A percentile compares a stretch with the other conserved stretches of the same genome.
These are phyloP conservation scores for Nematostella vectensis DNA, from an alignment of 92 coral and sea anemone genomes.

Conservation along the genomic window DNA sequence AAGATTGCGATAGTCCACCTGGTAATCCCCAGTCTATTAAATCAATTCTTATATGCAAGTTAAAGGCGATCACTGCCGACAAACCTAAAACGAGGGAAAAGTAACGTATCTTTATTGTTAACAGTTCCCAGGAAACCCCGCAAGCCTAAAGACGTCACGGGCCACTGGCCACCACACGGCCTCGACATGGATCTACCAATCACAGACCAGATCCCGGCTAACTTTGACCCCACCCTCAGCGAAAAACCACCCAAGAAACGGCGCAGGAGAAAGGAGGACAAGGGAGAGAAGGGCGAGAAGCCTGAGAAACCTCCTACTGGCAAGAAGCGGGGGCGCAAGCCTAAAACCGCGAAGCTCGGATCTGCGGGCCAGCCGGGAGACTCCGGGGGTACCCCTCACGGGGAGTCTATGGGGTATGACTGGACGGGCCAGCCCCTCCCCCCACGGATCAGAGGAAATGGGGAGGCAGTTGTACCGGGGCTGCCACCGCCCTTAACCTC, in stretches of 20 bases:
- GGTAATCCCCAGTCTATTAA: no score
- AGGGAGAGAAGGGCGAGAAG: slow-evolving; percentile 85
- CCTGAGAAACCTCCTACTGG: slow-evolving; percentile 67
- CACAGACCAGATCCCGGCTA: slow-evolving; percentile 7
- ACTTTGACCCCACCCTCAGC: slow-evolving; percentile 23
- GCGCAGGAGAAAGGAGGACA: slow-evolving; percentile 57
- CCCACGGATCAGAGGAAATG: slow-evolving; percentile 21
- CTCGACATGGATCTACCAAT: slow-evolving; percentile 18
- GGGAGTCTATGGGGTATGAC: slow-evolving; percentile 19
- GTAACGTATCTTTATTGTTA: no score
- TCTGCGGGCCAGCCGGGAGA: slow-evolving; percentile 85
- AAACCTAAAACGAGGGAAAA: no score
- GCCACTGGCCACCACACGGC: slow-evolving; percentile 21
- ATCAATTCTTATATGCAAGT: no score
- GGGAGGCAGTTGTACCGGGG: neutral
- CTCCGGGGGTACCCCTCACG: slow-evolving; percentile 47
- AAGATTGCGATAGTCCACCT: slow-evolving; percentile 34
- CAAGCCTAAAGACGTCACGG: slow-evolving; percentile 17
- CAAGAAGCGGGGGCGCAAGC: slow-evolving; percentile 85
- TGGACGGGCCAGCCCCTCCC: slow-evolving; percentile 19
- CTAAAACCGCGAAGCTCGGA: slow-evolving; percentile 92
- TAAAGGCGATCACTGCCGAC: no score
- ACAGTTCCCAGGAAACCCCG: slow-evolving; percentile 23
- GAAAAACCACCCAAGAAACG: slow-evolving; percentile 85
- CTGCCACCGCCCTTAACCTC: neutral